These are phyloP conservation scores for Caenorhabditis becei DNA, from an alignment of 2,888 invertebrate genomes.

Conservation along the genomic window DNA sequence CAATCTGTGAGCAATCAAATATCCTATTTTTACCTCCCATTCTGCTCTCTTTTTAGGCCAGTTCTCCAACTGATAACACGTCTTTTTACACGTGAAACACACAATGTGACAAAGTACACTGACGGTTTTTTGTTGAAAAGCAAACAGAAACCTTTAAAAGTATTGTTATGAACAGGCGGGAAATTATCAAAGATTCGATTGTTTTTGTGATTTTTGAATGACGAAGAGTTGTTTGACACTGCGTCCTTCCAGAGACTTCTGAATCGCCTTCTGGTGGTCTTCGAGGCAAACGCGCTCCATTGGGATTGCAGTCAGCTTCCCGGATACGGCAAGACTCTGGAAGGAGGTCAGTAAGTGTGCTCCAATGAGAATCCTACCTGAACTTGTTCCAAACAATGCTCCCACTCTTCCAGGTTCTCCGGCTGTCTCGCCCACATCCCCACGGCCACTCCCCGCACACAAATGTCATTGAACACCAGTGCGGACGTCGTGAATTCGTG, in stretches of 20 bases:
- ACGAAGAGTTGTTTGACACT: conserved; percentile 66
- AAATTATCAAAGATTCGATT: conserved; percentile 28
- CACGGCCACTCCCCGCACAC: conserved; percentile 85
- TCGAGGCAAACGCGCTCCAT: conserved; percentile 61
- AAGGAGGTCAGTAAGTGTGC: too few species aligned
- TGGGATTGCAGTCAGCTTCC: conserved; percentile 67
- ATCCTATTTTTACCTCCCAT: conserved; percentile 12
- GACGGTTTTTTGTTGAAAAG: neutral
- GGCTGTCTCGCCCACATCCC: conserved; percentile 89
- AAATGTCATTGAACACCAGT: conserved; percentile 90
- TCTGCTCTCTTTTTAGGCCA: neutral
- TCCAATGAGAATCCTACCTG: conserved; percentile 40
- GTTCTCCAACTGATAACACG: conserved; percentile 21
- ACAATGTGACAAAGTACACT: conserved; percentile 10
- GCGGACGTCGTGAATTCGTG: conserved; percentile 89
- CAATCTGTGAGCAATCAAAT: conserved; percentile 11
- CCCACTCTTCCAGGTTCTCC: conserved; percentile 68
- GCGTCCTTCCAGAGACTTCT: conserved; percentile 57
- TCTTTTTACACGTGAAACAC: conserved; percentile 9
- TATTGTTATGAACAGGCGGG: too few species aligned
- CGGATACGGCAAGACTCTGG: conserved; percentile 56
- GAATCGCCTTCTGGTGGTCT: conserved; percentile 59
- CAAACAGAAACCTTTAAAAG: neutral
- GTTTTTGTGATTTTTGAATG: conserved; percentile 12
- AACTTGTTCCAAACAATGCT: conserved; percentile 63